phyloP scores from a whole-genome alignment of 1,140 invertebrate species.

The Rhynchophorus ferrugineus region DNA sequence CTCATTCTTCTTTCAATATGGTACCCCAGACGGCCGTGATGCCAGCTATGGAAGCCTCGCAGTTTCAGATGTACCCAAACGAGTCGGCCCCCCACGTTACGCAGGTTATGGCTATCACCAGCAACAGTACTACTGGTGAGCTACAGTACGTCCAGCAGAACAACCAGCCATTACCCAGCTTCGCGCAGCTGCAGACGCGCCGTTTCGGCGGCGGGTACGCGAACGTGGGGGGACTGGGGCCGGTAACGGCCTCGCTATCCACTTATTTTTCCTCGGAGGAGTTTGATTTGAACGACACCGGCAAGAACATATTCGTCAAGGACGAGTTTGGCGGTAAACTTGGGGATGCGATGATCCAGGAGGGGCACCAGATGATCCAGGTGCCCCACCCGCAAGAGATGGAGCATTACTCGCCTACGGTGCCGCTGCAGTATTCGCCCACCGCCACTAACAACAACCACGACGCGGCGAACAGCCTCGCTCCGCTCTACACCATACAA shows the following conservation, averaged over 20 bases:
- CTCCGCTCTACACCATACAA: not conserved
- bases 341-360: constrained; percentile 18
- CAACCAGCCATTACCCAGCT: constrained; percentile 52
- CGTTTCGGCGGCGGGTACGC: constrained; percentile 46
- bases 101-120: constrained; percentile 63
- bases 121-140: constrained; percentile 68
- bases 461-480: not conserved
- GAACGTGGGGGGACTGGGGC: constrained; percentile 67
- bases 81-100: constrained; percentile 75
- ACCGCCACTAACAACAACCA: constrained; percentile 26
- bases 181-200: constrained; percentile 53
- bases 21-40: constrained; percentile 45
- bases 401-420: constrained; percentile 7
- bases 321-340: constrained; percentile 4
- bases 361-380: not conserved
- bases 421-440: constrained; percentile 2
- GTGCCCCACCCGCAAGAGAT: constrained; percentile 5
- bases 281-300: constrained; percentile 20
- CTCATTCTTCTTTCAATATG: constrained; percentile 31
- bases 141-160: constrained; percentile 27
- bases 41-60: constrained; percentile 38
- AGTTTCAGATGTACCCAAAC: constrained; percentile 69
- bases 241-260: constrained; percentile 46
- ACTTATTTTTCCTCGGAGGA: constrained; percentile 21
- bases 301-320: constrained; percentile 6